Evolutionary conservation across 2,113 vertebrate genomes (phyloP), one percentile per base, ranked within the genome.

Genomic region (Cygnus atratus): DNA sequence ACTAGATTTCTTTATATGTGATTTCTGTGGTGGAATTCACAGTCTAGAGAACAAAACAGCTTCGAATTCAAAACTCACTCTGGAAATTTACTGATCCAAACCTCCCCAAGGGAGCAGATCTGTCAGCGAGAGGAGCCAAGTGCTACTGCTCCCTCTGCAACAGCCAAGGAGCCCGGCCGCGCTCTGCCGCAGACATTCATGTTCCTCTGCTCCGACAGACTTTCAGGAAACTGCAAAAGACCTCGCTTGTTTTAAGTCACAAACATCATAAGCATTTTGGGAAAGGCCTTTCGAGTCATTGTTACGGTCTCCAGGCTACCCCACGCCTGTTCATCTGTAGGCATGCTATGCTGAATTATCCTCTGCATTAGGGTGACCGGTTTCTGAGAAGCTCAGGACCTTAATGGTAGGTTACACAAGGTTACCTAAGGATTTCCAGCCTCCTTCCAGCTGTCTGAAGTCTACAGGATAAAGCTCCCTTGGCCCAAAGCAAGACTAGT

Each of bases 351-450:
- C 22, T 4, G 28, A 39, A 19, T 39, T 83, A 19, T 41, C 9
- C 88, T 29, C 84, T 37, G 46, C 57, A 8, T 16, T 20, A 13
- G 35, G 55, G 59, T 43, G 33, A 29, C 70, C 1, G 12, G 4
- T 11, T 73, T 77, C 48, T 8, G 74, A 90, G 77, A 46, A 35
- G 87, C 84, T 86, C 66, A 18, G 18, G 75, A 37, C 67, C 43
- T 74, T 68, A 68, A 73, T 37, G n/a, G 74, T 37, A 87, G 77
- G 71, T 76, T 92, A 93, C 62, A 68, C 12, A 7, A 92, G 82
- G 88, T 88, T 78, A 77, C 73, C 43, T 70, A 59, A 95, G 46
- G 91, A 92, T 97, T 93, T 70, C 70, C 93, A 87, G 43, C 88
- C 92, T 91, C 86, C 43, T 88, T 85, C 68, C 93, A 95, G 90